phyloP scores from a whole-genome alignment of 2,888 invertebrate genomes.

The Oegoconia quadripuncta region DNA sequence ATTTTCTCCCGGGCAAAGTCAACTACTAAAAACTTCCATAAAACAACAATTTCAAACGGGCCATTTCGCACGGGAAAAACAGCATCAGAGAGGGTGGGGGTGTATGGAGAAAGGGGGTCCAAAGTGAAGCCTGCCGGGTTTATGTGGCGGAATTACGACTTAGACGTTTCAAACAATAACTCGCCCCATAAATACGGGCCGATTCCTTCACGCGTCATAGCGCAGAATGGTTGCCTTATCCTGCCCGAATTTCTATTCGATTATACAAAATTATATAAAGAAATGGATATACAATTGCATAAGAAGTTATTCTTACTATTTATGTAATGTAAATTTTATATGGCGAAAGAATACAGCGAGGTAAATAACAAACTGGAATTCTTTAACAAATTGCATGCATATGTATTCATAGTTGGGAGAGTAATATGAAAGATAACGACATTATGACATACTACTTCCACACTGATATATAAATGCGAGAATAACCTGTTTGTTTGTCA shows the following conservation, averaged over 20 bases:
- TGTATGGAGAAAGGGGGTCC: conserved; percentile 40
- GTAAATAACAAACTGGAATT: no score
- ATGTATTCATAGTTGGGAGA: no score
- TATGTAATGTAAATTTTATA: no score
- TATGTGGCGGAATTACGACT: conserved; percentile 77
- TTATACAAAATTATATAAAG: conserved; percentile 23
- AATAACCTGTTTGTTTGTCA: no score
- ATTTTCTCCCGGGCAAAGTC: conserved; percentile 72
- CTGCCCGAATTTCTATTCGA: conserved; percentile 32
- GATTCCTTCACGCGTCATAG: conserved; percentile 78
- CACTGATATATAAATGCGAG: no score
- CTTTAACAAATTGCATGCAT: no score
- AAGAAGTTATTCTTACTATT: background rate
- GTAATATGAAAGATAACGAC: no score
- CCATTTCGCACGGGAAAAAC: conserved; percentile 76
- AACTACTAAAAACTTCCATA: conserved; percentile 79
- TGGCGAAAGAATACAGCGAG: no score
- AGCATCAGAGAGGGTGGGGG: conserved; percentile 58
- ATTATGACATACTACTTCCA: no score
- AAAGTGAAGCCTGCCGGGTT: conserved; percentile 70
- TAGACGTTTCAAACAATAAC: conserved; percentile 80
- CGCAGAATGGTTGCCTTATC: conserved; percentile 61
- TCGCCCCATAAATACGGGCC: conserved; percentile 72
- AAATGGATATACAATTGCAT: conserved; percentile 14
- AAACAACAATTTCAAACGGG: conserved; percentile 79